Percentiles rank a stretch among this genome's conserved stretches.
These are phyloP conservation scores for Ptychobarbus kaznakovi DNA, from an alignment of 2,797 vertebrate species.

Conservation along the genomic window DNA sequence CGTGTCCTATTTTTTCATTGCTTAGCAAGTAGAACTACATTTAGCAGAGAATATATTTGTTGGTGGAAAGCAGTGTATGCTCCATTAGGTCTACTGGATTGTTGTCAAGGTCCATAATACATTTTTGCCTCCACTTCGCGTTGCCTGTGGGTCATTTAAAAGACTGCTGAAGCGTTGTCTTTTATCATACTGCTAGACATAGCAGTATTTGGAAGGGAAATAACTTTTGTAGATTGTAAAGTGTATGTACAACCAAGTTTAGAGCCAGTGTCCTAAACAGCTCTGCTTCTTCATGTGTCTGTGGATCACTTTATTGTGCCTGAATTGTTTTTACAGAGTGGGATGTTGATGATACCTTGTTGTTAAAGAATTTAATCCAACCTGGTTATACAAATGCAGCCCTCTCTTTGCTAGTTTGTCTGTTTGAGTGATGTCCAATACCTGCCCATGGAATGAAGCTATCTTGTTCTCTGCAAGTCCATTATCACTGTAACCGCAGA, in stretches of 20 bases:
- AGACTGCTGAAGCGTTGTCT: conserved; percentile 53
- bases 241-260: conserved; percentile 24
- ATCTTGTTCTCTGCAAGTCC: conserved; percentile 43
- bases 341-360: conserved; percentile 19
- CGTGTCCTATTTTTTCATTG: neutral
- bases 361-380: conserved; percentile 1
- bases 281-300: neutral
- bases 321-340: conserved; percentile 22
- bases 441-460: conserved; percentile 41
- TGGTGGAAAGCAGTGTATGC: conserved; percentile 57
- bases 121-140: conserved; percentile 62
- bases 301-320: neutral
- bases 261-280: conserved; percentile 26
- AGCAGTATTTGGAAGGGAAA: conserved; percentile 33
- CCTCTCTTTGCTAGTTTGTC: conserved; percentile 38
- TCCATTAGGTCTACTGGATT: conserved; percentile 60
- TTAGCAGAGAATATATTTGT: conserved; percentile 62
- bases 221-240: conserved; percentile 31
- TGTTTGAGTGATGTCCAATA: conserved; percentile 43
- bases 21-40: conserved; percentile 27
- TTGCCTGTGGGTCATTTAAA: conserved; percentile 66
- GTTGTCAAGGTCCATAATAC: conserved; percentile 59
- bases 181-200: conserved; percentile 13
- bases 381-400: conserved; percentile 22
- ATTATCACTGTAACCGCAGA: conserved; percentile 40